Conservation (phyloP, 2,113 vertebrate genomes). For the Camelus bactrianus region DNA sequence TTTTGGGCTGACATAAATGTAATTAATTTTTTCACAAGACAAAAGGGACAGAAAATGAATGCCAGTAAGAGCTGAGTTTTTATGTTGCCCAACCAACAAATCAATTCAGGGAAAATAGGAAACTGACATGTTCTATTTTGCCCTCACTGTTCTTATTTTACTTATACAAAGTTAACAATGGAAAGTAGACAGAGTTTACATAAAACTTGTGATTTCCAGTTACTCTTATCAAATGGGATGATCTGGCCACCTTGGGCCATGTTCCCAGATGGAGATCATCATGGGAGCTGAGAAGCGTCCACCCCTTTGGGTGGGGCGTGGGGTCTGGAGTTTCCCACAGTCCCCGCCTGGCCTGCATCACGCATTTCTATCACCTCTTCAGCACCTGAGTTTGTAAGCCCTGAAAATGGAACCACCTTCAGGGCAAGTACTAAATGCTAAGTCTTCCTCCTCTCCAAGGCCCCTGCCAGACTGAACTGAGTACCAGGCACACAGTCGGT, state of each 20-base stretch:
- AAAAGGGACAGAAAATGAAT: slow-evolving; percentile 67
- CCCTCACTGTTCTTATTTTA: not conserved
- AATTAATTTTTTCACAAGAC: slow-evolving; percentile 72
- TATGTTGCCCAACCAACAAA: not conserved
- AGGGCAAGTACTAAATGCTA: not conserved
- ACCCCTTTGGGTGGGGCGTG: rapidly evolving
- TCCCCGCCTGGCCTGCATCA: rapidly evolving
- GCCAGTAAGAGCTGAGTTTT: not conserved
- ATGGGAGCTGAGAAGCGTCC: rapidly evolving
- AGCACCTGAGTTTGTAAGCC: not conserved
- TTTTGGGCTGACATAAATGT: slow-evolving; percentile 63
- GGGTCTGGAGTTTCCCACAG: rapidly evolving
- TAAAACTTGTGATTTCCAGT: not conserved
- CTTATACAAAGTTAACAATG: not conserved
- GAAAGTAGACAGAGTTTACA: not conserved
- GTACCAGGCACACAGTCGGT: not conserved
- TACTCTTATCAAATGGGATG: not conserved
- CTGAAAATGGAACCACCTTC: not conserved
- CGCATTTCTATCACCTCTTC: not conserved
- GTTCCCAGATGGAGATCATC: not conserved
- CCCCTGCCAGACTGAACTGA: not conserved
- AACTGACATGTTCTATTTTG: not conserved
- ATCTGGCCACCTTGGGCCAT: not conserved
- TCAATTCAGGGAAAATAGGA: not conserved
- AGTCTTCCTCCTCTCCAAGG: not conserved